Base-by-base conservation (phyloP, 2,113 vertebrate species). In the Gulo gulo region DNA sequence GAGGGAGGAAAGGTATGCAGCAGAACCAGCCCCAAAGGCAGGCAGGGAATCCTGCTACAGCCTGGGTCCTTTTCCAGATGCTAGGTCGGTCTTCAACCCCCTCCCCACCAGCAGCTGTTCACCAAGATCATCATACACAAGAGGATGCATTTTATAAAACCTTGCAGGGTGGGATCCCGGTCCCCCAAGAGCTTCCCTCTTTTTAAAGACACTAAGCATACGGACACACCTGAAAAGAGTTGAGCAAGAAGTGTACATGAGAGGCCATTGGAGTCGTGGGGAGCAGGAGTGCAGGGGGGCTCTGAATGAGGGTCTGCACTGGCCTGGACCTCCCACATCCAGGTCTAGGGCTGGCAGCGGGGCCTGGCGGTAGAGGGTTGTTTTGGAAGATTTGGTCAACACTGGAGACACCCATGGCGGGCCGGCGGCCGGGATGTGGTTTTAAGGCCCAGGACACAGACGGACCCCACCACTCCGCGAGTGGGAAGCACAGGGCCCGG, bases 211-310 rank as follows among this genome's bases (percentile, higher is more conserved):
- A 42, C 18, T 4, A 26, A n/a, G 65, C 63, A 74, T 0, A 61
- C 2, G 7, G 31, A 12, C 2, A 2, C n/a, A 14, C 2, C 63
- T n/a, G 34, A 1, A 1, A 57, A 57, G 39, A 67, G 31, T 7
- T 0, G 20, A 29, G 39, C 12, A 4, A 6, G 63, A 15, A 29
- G 57, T 34, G 14, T 9, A 0, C 0, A 2, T 0, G 7, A 34
- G 36, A 18, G 0, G 36, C 45, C n/a, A 34, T 16, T 2, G 0
- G 45, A 20, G 81, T 8, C 55, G 1, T 0, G 3, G 59, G 85
- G 26, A 65, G 7, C 1, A 7, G 13, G 45, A 34, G n/a, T 6
- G 1, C 4, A 47, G 36, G 2, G 59, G 50, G 39, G 29, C 59
- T 67, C 29, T 2, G 82, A 21, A 26, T 0, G 11, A 78, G 57